A percentile compares a stretch with the other conserved stretches of the same genome.
These are phyloP conservation scores for Malacosoma neustria DNA, from an alignment of 2,888 invertebrate species.

Conservation along the genomic window DNA sequence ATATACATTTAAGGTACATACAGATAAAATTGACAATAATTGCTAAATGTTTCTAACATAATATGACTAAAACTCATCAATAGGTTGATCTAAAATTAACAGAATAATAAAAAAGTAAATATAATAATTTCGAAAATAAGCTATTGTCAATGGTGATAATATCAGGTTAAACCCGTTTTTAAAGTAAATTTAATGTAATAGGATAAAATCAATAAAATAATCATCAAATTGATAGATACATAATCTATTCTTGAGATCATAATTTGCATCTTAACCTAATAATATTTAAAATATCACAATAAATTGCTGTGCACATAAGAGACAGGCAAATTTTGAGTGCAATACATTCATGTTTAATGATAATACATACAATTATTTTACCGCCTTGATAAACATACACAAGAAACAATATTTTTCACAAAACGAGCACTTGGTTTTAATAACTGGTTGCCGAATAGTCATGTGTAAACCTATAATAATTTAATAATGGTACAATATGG, in stretches of 20 bases:
- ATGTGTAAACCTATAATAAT: no score
- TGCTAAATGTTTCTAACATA: conserved; percentile 45
- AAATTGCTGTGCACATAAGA: conserved; percentile 75
- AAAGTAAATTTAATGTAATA: conserved; percentile 19
- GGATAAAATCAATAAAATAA: conserved; percentile 45
- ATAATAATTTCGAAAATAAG: background rate
- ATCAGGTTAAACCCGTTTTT: conserved; percentile 10
- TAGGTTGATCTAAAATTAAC: conserved; percentile 4
- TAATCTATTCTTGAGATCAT: conserved; percentile 62
- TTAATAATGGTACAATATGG: no score
- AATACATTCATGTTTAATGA: conserved; percentile 58
- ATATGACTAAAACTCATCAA: conserved; percentile 18
- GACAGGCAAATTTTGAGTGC: conserved; percentile 75
- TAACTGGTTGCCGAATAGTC: conserved; percentile 23
- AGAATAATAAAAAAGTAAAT: background rate
- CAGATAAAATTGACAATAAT: conserved; percentile 61
- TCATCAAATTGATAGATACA: conserved; percentile 63
- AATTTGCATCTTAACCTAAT: conserved; percentile 64
- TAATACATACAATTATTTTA: conserved; percentile 46
- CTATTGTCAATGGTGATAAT: no score
- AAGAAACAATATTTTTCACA: conserved; percentile 6
- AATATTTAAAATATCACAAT: conserved; percentile 75
- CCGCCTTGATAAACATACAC: conserved; percentile 32
- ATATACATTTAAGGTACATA: conserved; percentile 43
- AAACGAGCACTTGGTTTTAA: conserved; percentile 7